Percentiles rank a stretch among this genome's conserved stretches.
Evolutionary conservation across 2,888 invertebrate species (phyloP).

Genomic region (Sphaeridia pumilis): DNA sequence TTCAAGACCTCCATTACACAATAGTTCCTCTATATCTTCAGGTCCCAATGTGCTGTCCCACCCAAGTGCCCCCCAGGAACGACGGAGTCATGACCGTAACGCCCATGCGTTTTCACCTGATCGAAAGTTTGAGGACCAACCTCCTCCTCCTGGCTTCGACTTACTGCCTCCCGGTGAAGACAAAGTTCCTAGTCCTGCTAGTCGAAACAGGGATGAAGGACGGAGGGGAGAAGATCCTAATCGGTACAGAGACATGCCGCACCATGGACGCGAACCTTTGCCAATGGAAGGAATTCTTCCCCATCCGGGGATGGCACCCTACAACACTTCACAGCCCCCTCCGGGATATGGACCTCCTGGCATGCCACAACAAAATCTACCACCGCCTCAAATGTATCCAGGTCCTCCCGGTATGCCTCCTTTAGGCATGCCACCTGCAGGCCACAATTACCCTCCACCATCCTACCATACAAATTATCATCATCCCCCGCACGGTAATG

Average conservation of each 20-base stretch:
- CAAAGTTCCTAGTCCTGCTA: constrained; percentile 12
- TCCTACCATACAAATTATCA: constrained; percentile 13
- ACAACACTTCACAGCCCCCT: constrained; percentile 31
- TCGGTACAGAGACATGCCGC: constrained; percentile 1
- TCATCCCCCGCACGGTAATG: constrained; percentile 21
- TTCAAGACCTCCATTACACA: constrained; percentile 15
- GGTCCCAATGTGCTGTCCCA: too few species aligned
- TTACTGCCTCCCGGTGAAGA: constrained; percentile 32
- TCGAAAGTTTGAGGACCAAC: constrained; percentile 14
- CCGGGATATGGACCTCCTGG: constrained; percentile 23
- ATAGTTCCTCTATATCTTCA: constrained; percentile 15
- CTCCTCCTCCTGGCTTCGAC: constrained; percentile 31
- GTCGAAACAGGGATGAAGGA: neutral
- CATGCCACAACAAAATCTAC: constrained; percentile 9
- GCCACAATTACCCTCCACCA: constrained; percentile 21
- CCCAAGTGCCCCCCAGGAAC: neutral
- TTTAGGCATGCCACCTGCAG: constrained; percentile 14
- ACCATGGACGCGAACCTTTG: neutral
- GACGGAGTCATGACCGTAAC: neutral
- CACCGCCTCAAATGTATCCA: constrained; percentile 10
- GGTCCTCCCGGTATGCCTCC: constrained; percentile 20
- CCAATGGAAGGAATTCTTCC: constrained; percentile 10
- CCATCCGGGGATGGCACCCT: constrained; percentile 19
- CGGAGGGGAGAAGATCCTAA: neutral
- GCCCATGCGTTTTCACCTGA: too few species aligned